A percentile compares a stretch with the other conserved stretches of the same genome.
Evolutionary conservation across 2,797 vertebrate genomes (phyloP).

Genomic region (Capromys pilorides): DNA sequence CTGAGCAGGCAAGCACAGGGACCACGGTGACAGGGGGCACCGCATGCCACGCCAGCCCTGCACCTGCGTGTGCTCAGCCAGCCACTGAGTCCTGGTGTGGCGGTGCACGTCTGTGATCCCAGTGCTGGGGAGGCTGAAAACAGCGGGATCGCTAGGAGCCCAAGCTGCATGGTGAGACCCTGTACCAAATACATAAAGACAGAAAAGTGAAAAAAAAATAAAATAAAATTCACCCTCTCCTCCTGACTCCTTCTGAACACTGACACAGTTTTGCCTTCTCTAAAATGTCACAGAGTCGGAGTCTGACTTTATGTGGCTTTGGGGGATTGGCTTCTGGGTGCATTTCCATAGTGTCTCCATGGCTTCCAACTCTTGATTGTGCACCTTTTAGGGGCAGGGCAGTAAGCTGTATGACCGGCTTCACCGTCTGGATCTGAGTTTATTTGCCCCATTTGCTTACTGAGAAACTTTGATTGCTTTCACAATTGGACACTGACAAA

Average conservation of each 20-base stretch:
- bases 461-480: neutral
- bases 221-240: neutral
- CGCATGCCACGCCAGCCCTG: too few relatives aligned
- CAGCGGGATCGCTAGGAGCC: too few relatives aligned
- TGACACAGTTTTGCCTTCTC: neutral
- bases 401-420: too few relatives aligned
- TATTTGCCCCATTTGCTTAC: neutral
- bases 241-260: neutral
- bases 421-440: neutral
- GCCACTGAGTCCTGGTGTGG: too few relatives aligned
- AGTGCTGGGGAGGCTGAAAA: too few relatives aligned
- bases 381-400: neutral
- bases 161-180: too few relatives aligned
- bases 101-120: too few relatives aligned
- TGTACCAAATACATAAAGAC: too few relatives aligned
- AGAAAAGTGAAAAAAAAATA: too few relatives aligned
- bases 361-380: neutral
- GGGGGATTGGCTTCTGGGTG: neutral
- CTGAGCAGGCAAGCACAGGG: too few relatives aligned
- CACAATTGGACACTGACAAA: neutral
- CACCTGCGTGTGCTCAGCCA: too few relatives aligned
- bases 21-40: too few relatives aligned
- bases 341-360: neutral
- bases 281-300: neutral
- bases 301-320: neutral